Conservation (phyloP, 2,113 vertebrate species). For the Colaptes auratus region DNA sequence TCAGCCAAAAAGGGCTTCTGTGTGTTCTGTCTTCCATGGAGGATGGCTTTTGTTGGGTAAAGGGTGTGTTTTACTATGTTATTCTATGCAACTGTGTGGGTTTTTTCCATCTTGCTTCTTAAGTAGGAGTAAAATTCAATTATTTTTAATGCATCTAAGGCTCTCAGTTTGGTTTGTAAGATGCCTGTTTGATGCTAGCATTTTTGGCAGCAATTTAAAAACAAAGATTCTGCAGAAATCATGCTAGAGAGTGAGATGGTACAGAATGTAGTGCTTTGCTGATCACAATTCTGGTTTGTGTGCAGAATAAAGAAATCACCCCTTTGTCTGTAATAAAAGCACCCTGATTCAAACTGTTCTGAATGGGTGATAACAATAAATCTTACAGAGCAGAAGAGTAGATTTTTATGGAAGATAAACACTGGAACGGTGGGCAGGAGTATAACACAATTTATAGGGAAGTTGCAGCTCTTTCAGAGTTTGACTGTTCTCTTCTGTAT, state of each 20-base stretch:
- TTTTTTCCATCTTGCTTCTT: background rate
- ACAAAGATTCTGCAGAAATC: background rate
- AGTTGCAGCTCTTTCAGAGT: background rate
- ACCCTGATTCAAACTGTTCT: background rate
- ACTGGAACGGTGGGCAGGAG: slow-evolving; percentile 18
- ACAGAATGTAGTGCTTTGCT: background rate
- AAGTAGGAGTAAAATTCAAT: background rate
- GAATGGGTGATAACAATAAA: slow-evolving; percentile 47
- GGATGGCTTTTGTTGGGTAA: background rate
- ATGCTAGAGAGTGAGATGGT: background rate
- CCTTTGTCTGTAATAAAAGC: slow-evolving; percentile 56
- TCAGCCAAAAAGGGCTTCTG: background rate
- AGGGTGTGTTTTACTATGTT: background rate
- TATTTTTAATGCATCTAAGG: background rate
- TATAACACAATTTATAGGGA: slow-evolving; percentile 25
- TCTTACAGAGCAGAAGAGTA: slow-evolving; percentile 4
- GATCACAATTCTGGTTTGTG: slow-evolving; percentile 14
- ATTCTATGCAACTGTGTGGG: background rate
- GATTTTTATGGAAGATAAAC: slow-evolving; percentile 53
- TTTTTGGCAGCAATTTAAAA: background rate
- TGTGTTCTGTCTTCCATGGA: background rate
- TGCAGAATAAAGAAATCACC: slow-evolving; percentile 22
- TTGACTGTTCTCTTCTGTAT: background rate
- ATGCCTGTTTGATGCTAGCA: background rate
- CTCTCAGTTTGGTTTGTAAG: background rate